phyloP scores from a whole-genome alignment of 2,113 vertebrate species.

The Vulpes ferrilata region DNA sequence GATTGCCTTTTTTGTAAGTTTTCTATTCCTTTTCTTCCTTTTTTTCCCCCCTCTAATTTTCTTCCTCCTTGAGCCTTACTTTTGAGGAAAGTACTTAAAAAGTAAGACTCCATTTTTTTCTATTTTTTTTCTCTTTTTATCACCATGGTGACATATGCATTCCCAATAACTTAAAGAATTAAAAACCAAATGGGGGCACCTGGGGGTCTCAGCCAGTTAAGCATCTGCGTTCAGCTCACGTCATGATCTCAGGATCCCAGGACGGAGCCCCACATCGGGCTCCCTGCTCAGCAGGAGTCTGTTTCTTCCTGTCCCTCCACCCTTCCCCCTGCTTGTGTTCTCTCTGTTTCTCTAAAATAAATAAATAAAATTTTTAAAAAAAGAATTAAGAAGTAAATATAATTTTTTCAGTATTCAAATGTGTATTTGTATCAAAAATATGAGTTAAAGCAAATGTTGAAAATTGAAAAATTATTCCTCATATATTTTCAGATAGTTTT shows the following conservation, averaged over 20 bases:
- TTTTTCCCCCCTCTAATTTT: neutral
- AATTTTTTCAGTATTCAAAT: slow-evolving; percentile 14
- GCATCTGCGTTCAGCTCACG: neutral
- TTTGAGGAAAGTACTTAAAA: neutral
- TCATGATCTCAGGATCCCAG: neutral
- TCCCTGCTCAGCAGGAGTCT: neutral
- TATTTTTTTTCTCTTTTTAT: neutral
- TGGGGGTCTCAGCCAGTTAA: neutral
- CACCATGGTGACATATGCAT: neutral
- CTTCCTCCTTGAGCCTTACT: neutral
- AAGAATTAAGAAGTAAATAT: slow-evolving; percentile 30
- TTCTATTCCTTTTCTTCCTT: neutral
- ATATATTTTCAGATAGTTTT: slow-evolving; percentile 12
- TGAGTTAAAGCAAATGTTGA: slow-evolving; percentile 10
- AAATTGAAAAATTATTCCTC: slow-evolving; percentile 24
- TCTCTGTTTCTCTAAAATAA: neutral
- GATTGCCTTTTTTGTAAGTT: neutral
- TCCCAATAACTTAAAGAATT: slow-evolving; percentile 12
- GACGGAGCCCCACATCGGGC: neutral
- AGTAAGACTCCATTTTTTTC: neutral
- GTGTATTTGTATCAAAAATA: neutral
- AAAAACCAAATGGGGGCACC: neutral
- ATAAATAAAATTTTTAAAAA: neutral
- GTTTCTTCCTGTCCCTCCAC: neutral
- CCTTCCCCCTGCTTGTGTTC: neutral